These are phyloP conservation scores for Apostichopus leukothele DNA, from an alignment of 53 echinoderm and acorn worm species.

Conservation along the genomic window DNA sequence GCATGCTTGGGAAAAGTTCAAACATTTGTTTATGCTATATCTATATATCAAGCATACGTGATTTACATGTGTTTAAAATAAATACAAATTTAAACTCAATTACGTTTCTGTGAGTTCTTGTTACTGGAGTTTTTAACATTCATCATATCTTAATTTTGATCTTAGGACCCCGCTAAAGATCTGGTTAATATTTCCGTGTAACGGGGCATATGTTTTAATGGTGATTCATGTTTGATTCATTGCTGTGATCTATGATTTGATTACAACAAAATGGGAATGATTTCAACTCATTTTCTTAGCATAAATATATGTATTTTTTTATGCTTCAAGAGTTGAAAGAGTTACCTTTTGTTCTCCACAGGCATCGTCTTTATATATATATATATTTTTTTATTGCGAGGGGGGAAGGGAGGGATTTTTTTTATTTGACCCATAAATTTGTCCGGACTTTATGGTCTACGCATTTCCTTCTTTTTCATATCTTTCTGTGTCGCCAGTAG, in stretches of 20 bases:
- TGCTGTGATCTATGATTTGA: conserved; percentile 31
- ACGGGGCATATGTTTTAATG: background rate
- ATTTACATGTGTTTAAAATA: conserved; percentile 45
- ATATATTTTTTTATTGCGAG: too few relatives aligned
- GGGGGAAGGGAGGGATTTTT: too few relatives aligned
- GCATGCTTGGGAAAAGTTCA: background rate
- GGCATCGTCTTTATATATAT: too few relatives aligned
- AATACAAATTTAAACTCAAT: conserved; percentile 42
- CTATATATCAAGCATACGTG: conserved; percentile 17
- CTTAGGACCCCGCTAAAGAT: background rate
- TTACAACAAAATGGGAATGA: background rate
- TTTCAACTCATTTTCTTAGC: conserved; percentile 11
- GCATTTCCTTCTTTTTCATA: too few relatives aligned
- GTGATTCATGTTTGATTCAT: conserved; percentile 12
- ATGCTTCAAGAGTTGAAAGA: too few relatives aligned
- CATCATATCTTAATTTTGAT: conserved; percentile 1
- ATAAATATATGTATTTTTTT: too few relatives aligned
- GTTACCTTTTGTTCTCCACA: too few relatives aligned
- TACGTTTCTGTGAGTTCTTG: background rate
- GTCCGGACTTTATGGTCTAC: too few relatives aligned
- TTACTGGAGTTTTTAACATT: background rate
- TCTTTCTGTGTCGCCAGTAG: too few relatives aligned
- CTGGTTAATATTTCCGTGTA: conserved; percentile 15
- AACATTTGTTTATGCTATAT: background rate
- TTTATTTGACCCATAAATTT: too few relatives aligned